phyloP scores from a whole-genome alignment of 2,888 invertebrate species.

The Caenorhabditis japonica region DNA sequence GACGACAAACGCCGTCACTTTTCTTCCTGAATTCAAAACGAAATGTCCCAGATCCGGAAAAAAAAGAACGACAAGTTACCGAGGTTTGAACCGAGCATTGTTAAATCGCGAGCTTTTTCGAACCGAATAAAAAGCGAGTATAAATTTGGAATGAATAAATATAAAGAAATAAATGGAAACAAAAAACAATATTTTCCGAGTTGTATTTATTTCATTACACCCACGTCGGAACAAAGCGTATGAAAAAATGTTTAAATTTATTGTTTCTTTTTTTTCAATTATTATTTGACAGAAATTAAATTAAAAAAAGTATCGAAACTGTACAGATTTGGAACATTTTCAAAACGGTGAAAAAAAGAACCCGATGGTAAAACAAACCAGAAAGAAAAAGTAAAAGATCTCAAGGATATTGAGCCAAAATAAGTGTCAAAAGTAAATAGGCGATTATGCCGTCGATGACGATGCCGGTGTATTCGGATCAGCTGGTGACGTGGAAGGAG shows the following conservation, averaged over 20 bases:
- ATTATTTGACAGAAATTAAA: slow-evolving; percentile 4
- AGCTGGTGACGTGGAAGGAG: neutral
- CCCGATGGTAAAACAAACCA: neutral
- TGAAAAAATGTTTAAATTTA: neutral
- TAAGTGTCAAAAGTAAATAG: too few species aligned
- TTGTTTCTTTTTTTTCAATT: slow-evolving; percentile 8
- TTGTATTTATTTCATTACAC: too few species aligned
- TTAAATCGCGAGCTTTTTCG: too few species aligned
- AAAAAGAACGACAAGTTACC: slow-evolving; percentile 1
- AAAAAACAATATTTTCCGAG: too few species aligned
- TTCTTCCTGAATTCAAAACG: slow-evolving; percentile 37
- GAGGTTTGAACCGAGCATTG: slow-evolving; percentile 48
- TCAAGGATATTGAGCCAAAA: too few species aligned
- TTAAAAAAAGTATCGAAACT: neutral
- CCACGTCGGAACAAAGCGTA: too few species aligned
- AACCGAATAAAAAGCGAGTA: too few species aligned
- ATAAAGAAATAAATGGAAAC: too few species aligned
- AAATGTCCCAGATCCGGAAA: neutral
- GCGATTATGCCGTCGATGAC: slow-evolving; percentile 8
- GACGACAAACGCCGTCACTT: slow-evolving; percentile 55
- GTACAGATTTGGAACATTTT: slow-evolving; percentile 9
- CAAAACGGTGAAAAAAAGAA: neutral
- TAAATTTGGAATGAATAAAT: too few species aligned
- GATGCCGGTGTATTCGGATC: neutral
- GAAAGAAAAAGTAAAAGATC: neutral